phyloP scores from a whole-genome alignment of 2,888 invertebrate species.

The Parasteatoda lunata region DNA sequence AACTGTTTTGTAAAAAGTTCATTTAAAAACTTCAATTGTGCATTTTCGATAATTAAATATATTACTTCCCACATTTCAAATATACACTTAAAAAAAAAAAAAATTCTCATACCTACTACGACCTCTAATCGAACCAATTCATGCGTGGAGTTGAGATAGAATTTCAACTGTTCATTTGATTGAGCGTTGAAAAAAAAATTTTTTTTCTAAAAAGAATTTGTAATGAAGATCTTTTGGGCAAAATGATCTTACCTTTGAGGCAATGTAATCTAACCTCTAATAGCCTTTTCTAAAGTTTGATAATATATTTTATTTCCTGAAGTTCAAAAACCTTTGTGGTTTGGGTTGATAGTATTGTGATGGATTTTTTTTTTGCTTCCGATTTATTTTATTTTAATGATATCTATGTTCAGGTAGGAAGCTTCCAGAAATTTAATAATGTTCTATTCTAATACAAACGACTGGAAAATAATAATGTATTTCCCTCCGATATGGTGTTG shows the following conservation, averaged over 20 bases:
- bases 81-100: no score
- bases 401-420: no score
- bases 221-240: not conserved
- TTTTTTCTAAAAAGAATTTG: not conserved
- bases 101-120: not conserved
- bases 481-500: no score
- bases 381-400: not conserved
- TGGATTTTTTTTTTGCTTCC: not conserved
- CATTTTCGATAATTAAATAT: no score
- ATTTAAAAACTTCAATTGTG: no score
- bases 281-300: not conserved
- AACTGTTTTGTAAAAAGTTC: no score
- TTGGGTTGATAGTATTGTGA: not conserved
- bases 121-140: not conserved
- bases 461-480: no score
- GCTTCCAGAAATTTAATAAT: no score
- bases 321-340: not conserved
- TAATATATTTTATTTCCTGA: not conserved
- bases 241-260: not conserved
- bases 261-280: not conserved
- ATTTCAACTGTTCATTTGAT: conserved; percentile 26
- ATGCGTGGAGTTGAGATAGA: conserved; percentile 34
- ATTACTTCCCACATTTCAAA: no score
- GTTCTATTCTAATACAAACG: no score
- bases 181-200: not conserved